Evolutionary conservation across 2,113 vertebrate genomes (phyloP).

Genomic region (Lophura nycthemera): DNA sequence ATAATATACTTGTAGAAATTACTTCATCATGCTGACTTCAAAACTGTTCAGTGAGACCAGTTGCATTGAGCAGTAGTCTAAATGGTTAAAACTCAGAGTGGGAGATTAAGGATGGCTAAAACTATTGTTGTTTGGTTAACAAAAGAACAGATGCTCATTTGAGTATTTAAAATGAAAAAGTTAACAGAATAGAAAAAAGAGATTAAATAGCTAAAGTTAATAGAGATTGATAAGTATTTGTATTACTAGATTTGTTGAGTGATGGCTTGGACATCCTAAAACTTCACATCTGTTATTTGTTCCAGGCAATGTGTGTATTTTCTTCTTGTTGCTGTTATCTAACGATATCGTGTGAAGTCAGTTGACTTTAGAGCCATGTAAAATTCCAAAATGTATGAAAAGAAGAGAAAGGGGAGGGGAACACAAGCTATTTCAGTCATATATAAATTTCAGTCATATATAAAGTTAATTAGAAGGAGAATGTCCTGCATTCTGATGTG

Average conservation of each 20-base stretch:
- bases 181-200: not conserved
- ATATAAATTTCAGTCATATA: not conserved
- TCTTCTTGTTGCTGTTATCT: not conserved
- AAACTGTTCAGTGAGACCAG: not conserved
- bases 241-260: not conserved
- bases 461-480: not conserved
- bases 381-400: not conserved
- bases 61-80: not conserved
- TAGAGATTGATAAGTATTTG: not conserved
- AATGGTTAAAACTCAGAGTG: not conserved
- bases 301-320: not conserved
- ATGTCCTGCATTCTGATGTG: not conserved
- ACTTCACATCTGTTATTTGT: not conserved
- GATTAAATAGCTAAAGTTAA: not conserved
- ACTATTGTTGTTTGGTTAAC: not conserved
- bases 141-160: not conserved
- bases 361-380: not conserved
- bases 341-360: not conserved
- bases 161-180: not conserved
- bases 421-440: not conserved
- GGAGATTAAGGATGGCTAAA: not conserved
- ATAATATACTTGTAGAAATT: not conserved
- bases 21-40: not conserved
- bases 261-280: not conserved
- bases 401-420: not conserved